Percentiles rank a stretch among this genome's conserved stretches.
phyloP scores from a whole-genome alignment of 2,113 vertebrate species.

The Nyctibius bracteatus region DNA sequence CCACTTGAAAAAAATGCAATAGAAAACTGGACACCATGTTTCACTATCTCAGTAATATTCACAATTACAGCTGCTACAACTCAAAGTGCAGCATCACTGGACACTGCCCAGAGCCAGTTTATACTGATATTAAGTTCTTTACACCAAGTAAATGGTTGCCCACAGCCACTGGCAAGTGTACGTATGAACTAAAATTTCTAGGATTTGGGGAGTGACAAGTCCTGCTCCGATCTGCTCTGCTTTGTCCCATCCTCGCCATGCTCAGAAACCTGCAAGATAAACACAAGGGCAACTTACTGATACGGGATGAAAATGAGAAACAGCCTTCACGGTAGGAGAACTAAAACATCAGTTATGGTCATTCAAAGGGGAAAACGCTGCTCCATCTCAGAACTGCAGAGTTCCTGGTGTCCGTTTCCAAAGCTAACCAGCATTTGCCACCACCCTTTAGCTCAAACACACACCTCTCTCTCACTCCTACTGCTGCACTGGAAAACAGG shows the following conservation, averaged over 20 bases:
- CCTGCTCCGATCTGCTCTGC: constrained; percentile 89
- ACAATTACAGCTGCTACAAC: constrained; percentile 84
- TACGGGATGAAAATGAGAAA: constrained; percentile 10
- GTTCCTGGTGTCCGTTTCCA: background rate
- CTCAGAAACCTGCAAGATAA: constrained; percentile 88
- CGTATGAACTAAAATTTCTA: constrained; percentile 88
- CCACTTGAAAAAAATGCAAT: constrained; percentile 84
- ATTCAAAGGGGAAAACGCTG: constrained; percentile 37
- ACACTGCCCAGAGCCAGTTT: constrained; percentile 81
- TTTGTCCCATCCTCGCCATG: constrained; percentile 80
- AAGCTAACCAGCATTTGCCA: background rate
- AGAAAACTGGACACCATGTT: constrained; percentile 87
- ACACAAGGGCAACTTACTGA: constrained; percentile 71
- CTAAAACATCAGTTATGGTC: constrained; percentile 22
- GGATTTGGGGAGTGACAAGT: constrained; percentile 89
- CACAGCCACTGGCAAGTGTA: constrained; percentile 87
- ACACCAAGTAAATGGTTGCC: constrained; percentile 87
- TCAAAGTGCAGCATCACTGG: constrained; percentile 73
- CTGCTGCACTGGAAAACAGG: background rate
- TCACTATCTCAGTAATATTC: constrained; percentile 88
- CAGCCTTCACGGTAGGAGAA: constrained; percentile 17
- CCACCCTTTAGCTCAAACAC: background rate
- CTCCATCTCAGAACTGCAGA: background rate
- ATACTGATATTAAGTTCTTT: constrained; percentile 85
- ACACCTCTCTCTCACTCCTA: background rate